Base-by-base conservation (phyloP, 2,888 invertebrate species). In the Cacoxenus indagator region DNA sequence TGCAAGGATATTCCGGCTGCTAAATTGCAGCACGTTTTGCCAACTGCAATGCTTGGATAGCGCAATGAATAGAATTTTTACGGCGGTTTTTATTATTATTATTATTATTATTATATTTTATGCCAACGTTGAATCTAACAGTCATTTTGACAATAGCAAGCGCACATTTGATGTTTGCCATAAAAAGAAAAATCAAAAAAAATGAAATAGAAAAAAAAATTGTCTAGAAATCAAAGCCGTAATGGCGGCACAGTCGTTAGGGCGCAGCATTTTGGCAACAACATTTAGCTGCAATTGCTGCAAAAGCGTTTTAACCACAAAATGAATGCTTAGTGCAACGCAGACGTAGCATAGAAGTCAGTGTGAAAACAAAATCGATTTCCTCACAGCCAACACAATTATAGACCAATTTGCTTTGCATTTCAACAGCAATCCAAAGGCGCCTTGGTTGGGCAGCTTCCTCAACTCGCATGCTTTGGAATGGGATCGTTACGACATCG, bases 361-460 rank as follows among this genome's bases (percentile, higher is more conserved):
- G 5, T 17, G 11, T 37, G 37, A 37, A 37, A 37, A 11, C 8
- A 37, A 37, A 37, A 37, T 37, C 37, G 37, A 37, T 37, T 37
- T n/a, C n/a, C n/a, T n/a, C n/a, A n/a, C n/a, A n/a, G 6, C 48
- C 1, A 14, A 5, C 37, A 37, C 9, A 37, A 37, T 37, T 37
- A 37, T n/a, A n/a, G n/a, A n/a, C 37, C 14, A 8, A 26, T 26
- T 31, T 31, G 4, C n/a, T 54, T 67, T 66, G 69, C 86, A 8
- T 11, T 66, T 65, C 74, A 83, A 4, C 85, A 95, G 95, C 29
- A 93, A 94, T 80, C 95, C 95, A 0, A 95, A 95, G 76, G 91
- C 93, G 9, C 93, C 93, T 9, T 91, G 92, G 85, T 90, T 90
- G 67, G 91, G 90, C 68, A 91, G 90, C 70, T 94, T 92, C 81